Evolutionary conservation across 2,888 invertebrate species (phyloP).

Genomic region (Xestia c-nigrum): DNA sequence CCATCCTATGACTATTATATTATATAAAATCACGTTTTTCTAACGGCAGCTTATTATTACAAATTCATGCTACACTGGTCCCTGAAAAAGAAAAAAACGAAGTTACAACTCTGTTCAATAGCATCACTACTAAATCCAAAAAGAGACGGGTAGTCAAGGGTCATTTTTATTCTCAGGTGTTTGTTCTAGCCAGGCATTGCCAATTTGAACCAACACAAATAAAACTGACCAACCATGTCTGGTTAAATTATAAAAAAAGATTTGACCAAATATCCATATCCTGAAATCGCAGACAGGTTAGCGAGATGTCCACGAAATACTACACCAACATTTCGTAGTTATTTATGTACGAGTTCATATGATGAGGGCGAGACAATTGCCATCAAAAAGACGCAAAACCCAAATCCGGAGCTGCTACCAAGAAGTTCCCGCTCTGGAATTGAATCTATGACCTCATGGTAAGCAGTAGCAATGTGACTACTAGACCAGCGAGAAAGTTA

Average conservation of each 20-base stretch:
- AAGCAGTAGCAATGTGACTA: background rate
- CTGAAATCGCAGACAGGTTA: background rate
- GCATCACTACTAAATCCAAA: background rate
- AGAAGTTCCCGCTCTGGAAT: background rate
- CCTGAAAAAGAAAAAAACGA: conserved; percentile 52
- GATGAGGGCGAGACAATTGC: background rate
- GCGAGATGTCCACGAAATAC: background rate
- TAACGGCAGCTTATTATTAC: conserved; percentile 1
- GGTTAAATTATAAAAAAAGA: background rate
- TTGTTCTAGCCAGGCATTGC: background rate
- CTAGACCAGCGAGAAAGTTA: background rate
- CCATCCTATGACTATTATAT: conserved; percentile 23
- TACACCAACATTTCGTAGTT: background rate
- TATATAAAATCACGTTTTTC: conserved; percentile 32
- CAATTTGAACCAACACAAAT: background rate
- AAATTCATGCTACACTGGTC: conserved; percentile 51
- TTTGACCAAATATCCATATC: background rate
- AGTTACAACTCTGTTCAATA: background rate
- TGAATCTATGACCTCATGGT: background rate
- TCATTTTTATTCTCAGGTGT: background rate
- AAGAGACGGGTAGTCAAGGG: background rate
- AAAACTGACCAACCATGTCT: background rate
- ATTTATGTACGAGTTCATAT: background rate
- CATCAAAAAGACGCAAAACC: background rate
- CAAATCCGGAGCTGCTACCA: background rate